Conservation (phyloP, 2,888 invertebrate genomes). For the Hemistola chrysoprasaria region DNA sequence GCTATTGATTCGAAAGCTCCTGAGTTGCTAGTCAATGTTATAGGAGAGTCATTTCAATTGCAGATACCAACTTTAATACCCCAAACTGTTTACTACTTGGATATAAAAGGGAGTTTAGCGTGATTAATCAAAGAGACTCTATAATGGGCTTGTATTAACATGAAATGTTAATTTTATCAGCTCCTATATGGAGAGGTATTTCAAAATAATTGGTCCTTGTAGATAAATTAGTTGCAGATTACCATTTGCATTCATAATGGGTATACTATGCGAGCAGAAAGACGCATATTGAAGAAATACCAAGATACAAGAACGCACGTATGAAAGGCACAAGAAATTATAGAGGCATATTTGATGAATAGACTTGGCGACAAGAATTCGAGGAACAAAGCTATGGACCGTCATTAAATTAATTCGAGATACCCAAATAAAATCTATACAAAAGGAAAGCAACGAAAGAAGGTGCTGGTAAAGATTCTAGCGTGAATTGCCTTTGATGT, state of each 20-base stretch:
- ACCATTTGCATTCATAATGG: too few relatives aligned
- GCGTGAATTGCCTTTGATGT: conserved; percentile 15
- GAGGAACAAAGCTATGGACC: conserved; percentile 11
- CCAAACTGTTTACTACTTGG: conserved; percentile 44
- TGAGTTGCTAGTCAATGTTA: neutral
- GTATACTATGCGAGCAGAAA: too few relatives aligned
- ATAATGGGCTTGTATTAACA: neutral
- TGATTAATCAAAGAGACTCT: neutral
- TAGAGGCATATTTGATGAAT: conserved; percentile 21
- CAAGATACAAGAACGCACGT: conserved; percentile 17
- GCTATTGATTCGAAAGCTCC: conserved; percentile 13
- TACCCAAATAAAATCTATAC: conserved; percentile 16
- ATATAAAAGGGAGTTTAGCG: conserved; percentile 18
- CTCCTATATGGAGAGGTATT: neutral
- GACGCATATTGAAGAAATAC: too few relatives aligned
- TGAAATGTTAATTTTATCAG: neutral
- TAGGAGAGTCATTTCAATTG: conserved; percentile 10
- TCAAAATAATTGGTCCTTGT: too few relatives aligned
- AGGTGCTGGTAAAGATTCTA: conserved; percentile 8
- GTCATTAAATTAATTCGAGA: conserved; percentile 20
- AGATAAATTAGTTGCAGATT: too few relatives aligned
- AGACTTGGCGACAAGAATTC: conserved; percentile 17
- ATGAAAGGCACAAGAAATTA: conserved; percentile 16
- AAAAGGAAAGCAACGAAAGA: conserved; percentile 11
- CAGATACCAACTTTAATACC: conserved; percentile 6